Evolutionary conservation across 2,113 vertebrate species (phyloP), one percentile per base, ranked within the genome.

Genomic region (Callopanchax toddi): DNA sequence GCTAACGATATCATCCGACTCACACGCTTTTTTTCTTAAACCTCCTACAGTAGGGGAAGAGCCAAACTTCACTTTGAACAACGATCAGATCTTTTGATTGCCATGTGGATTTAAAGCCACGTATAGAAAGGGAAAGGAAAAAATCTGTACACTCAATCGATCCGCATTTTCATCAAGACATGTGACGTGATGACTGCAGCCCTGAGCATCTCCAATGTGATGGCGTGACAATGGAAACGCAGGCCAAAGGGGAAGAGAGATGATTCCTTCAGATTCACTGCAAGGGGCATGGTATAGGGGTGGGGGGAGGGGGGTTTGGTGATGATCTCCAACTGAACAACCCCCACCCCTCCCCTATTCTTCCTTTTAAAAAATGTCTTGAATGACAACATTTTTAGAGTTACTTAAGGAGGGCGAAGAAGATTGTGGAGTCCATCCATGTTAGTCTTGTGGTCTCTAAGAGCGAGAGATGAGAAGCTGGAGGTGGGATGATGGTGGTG

Each of bases 361-460:
- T 64, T 49, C 43, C 53, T 56, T n/a, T 63, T 66, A 8, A 72
- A 18, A 72, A 68, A 64, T 34, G 53, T 85, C 76, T 66, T 73
- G 58, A 51, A 53, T 81, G n/a, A n/a, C n/a, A 62, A 42, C 4
- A 59, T 78, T 71, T 70, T 60, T 53, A 39, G 50, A 32, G 55
- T 71, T 53, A 66, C 23, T 76, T 68, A 67, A 67, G 25, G 65
- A 55, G 65, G 57, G 74, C 8, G 52, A 52, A 70, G 56, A 36
- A 58, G 55, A 49, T 52, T 54, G 58, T 51, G 50, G 68, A 69
- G 70, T 85, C 75, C 82, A 73, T 86, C 77, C 71, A n/a, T 82
- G 82, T 87, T 80, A 74, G 71, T 78, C 73, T 85, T 67, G 75
- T 78, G 81, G 86, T 76, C 79, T 88, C 68, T 71, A 81, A 61